Evolutionary conservation across 2,113 vertebrate species (phyloP), one percentile per base, ranked within the genome.

Genomic region (Thryonomys swinderianus): DNA sequence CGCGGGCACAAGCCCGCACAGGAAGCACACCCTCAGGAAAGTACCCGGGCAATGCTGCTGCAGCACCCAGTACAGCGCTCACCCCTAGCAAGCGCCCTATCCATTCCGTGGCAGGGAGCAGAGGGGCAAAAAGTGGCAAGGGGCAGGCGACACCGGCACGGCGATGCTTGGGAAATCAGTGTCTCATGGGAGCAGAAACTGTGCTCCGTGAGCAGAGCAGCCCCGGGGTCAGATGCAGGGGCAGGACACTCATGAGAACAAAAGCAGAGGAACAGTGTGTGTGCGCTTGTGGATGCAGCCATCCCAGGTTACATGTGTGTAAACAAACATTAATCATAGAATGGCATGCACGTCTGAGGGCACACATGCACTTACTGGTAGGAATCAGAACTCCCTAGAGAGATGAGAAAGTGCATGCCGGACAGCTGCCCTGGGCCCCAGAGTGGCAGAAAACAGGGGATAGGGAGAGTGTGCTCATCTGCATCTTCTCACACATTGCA

Each of bases 1-100:
- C 7, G 82, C 84, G 91, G 3, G 13, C 69, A 73, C 21, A 25
- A 21, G 45, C 96, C 92, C 96, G 94, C 90, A 82, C 74, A 89
- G 7, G 12, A 42, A 57, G 1, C 80, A 32, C 3, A 23, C 80
- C 53, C 88, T 37, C 69, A 94, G 93, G 96, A 93, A 93, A 97
- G 94, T 80, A 76, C 92, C 37, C 30, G 73, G 79, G n/a, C 23
- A 67, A n/a, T 64, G 73, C 37, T 88, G 76, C 93, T 89, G 94
- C 88, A 51, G 2, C n/a, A 96, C 88, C 55, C 37, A 71, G 90
- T 84, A 14, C 42, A 40, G 76, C 64, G 91, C 79, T 71, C 45
- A 73, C 73, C 96, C 17, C 48, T 21, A 4, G 17, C 90, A 55
- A 97, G 13, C 3, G 83, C 14, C 51, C 90, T 78, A 34, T 93